phyloP scores from a whole-genome alignment of 2,888 invertebrate species.

The Saturnia japonica region DNA sequence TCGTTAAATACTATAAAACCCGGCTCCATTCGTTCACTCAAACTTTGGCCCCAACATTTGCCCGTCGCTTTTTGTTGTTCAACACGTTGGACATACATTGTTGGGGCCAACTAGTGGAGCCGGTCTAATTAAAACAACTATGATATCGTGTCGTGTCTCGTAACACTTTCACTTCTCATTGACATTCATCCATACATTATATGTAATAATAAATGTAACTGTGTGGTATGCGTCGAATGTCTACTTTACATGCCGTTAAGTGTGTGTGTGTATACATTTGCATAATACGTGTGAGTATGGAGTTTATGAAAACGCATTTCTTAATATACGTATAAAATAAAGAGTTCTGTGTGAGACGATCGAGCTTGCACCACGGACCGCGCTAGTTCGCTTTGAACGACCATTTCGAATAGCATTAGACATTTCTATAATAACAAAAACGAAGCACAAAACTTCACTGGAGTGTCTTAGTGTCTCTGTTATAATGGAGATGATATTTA shows the following conservation, averaged over 20 bases:
- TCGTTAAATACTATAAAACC: constrained; percentile 16
- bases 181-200: constrained; percentile 43
- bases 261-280: constrained; percentile 56
- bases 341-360: constrained; percentile 62
- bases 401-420: constrained; percentile 67
- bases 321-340: constrained; percentile 64
- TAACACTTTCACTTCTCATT: constrained; percentile 18
- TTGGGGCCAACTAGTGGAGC: no score
- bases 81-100: no score
- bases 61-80: no score
- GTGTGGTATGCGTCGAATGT: constrained; percentile 75
- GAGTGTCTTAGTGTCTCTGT: constrained; percentile 67
- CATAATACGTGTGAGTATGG: constrained; percentile 68
- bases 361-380: constrained; percentile 76
- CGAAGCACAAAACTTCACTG: constrained; percentile 72
- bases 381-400: constrained; percentile 63
- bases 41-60: no score
- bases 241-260: constrained; percentile 74
- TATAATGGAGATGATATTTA: constrained; percentile 51
- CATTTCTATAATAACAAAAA: constrained; percentile 57
- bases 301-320: constrained; percentile 76
- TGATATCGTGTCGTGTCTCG: constrained; percentile 25
- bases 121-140: background rate
- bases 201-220: constrained; percentile 59
- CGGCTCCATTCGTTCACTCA: no score